Percentiles rank a stretch among this genome's conserved stretches.
Conservation (phyloP, 1,140 invertebrate species). For the Leptopilina boulardi region DNA sequence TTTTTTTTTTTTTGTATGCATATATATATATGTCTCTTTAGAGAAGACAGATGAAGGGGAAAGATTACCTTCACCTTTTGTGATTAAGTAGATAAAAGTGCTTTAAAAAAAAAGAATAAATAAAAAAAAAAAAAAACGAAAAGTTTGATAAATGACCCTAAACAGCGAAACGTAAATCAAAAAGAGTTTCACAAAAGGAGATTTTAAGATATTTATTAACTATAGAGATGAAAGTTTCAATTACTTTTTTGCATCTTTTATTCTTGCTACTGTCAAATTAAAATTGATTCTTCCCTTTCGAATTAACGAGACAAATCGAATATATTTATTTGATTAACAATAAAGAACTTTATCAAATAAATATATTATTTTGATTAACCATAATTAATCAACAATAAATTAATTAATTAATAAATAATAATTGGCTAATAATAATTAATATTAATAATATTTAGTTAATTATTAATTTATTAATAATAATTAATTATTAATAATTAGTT, state of each 20-base stretch:
- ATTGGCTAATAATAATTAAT: too few species aligned
- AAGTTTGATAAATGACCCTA: constrained; percentile 22
- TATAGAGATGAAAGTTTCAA: constrained; percentile 28
- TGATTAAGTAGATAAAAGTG: constrained; percentile 34
- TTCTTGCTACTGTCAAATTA: not conserved
- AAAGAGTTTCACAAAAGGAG: not conserved
- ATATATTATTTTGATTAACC: too few species aligned
- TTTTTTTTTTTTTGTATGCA: constrained; percentile 1
- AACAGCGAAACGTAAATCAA: constrained; percentile 24
- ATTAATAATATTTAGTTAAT: too few species aligned
- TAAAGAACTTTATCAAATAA: too few species aligned
- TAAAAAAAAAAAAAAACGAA: too few species aligned
- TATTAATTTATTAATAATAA: too few species aligned
- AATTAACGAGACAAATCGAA: too few species aligned
- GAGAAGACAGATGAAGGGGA: constrained; percentile 20
- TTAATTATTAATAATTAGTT: not conserved
- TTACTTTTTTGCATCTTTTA: constrained; percentile 29
- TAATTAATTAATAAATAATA: too few species aligned
- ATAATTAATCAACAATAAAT: too few species aligned
- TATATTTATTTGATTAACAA: too few species aligned
- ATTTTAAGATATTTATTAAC: not conserved
- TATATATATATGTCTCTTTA: too few species aligned
- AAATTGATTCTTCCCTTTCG: not conserved
- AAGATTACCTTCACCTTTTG: constrained; percentile 27
- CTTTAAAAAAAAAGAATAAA: not conserved